Base-by-base conservation (phyloP, 1,140 invertebrate genomes). In the Calliphora vicina region DNA sequence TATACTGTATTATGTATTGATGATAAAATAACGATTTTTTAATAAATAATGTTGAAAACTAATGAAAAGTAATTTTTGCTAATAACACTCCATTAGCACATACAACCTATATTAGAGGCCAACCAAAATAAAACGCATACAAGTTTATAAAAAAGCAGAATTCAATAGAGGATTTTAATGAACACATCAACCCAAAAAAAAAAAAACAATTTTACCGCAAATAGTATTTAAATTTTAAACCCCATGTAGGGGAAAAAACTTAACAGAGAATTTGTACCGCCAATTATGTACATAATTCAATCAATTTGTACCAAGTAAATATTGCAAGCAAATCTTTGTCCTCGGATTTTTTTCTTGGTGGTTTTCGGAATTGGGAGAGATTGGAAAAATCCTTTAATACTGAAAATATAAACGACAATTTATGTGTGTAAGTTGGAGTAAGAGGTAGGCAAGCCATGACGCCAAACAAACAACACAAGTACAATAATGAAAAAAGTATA, bases 271-370 rank as follows among this genome's bases (percentile, higher is more conserved):
- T 29, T 74, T 76, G 29, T 76, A 35, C n/a, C 35, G 27, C 29
- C 29, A 20, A 42, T 20, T 67, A 67, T n/a, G 20, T 78, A 78
- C 74, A 78, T 78, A 78, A 43, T 78, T 78, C 74, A 78, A 78
- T 78, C 74, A 78, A 78, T 78, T 78, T 78, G 74, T 78, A 45
- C 17, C 35, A 35, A 35, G 35, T 17, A 6, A 43, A 25, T 78
- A 78, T 45, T 23, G 73, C 27, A 35, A n/a, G 35, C 74, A 20
- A 23, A 78, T 23, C 42, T 78, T 43, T 78, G 74, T 78, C 74
- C 74, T 23, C 20, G 35, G 17, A 20, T 23, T 78, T 50, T 12
- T n/a, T 50, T 50, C 42, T 6, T 43, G 42, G 12, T 13, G 17
- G 8, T 50, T 50, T 50, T 43, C 42, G 12, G 12, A 13, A 50